Evolutionary conservation across 2,888 invertebrate genomes (phyloP).

Genomic region (Hedychridium roseum): DNA sequence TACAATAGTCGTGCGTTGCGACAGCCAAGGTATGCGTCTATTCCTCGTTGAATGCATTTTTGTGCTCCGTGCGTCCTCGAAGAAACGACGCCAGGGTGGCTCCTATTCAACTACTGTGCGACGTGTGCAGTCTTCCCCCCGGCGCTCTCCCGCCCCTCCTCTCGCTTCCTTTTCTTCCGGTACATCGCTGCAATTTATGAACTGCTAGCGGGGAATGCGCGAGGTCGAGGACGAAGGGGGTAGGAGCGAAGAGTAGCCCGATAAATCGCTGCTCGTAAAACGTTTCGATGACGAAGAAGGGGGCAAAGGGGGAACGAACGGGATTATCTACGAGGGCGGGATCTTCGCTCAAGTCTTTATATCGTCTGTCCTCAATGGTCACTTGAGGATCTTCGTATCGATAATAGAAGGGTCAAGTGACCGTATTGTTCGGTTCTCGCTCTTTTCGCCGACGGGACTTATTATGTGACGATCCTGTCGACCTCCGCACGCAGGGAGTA

Average conservation of each 20-base stretch:
- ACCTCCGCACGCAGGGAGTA: no score
- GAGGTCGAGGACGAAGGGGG: background rate
- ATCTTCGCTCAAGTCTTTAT: no score
- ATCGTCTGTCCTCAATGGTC: no score
- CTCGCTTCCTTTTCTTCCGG: constrained; percentile 35
- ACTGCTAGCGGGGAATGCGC: constrained; percentile 36
- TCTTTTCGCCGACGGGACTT: background rate
- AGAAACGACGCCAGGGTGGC: background rate
- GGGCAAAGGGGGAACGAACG: background rate
- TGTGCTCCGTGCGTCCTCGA: constrained; percentile 10
- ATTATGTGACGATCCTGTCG: no score
- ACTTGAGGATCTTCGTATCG: background rate
- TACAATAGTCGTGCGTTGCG: no score
- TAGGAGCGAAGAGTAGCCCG: constrained; percentile 15
- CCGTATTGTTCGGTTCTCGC: background rate
- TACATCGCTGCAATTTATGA: constrained; percentile 50
- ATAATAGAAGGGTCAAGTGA: background rate
- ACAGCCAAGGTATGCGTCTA: background rate
- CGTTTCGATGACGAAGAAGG: constrained; percentile 13
- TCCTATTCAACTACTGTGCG: constrained; percentile 24
- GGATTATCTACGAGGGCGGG: no score
- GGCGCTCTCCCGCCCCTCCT: background rate
- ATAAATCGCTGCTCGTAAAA: constrained; percentile 44
- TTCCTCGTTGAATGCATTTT: constrained; percentile 27
- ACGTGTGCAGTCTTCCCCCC: constrained; percentile 18